phyloP scores from a whole-genome alignment of 2,888 invertebrate genomes.

The Orthosia incerta region DNA sequence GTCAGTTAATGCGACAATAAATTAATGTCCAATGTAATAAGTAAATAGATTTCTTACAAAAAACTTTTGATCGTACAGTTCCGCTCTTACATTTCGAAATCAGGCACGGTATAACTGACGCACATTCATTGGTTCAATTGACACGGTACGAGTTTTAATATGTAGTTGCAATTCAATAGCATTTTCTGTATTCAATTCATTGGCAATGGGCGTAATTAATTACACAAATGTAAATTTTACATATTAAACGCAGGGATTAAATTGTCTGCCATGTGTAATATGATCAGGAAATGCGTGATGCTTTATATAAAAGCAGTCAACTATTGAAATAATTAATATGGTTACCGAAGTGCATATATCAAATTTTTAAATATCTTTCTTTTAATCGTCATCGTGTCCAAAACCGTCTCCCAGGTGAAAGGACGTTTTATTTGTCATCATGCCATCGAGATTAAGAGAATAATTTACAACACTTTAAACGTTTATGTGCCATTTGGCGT shows the following conservation, averaged over 20 bases:
- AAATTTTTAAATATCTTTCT: conserved; percentile 21
- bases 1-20: conserved; percentile 87
- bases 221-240: conserved; percentile 28
- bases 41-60: conserved; percentile 80
- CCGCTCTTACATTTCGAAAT: conserved; percentile 72
- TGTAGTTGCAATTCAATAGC: conserved; percentile 52
- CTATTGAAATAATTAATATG: conserved; percentile 29
- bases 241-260: conserved; percentile 31
- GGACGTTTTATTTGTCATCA: conserved; percentile 83
- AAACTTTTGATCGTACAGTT: conserved; percentile 67
- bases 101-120: conserved; percentile 35
- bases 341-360: conserved; percentile 21
- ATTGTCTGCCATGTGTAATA: conserved; percentile 17
- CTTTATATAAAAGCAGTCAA: conserved; percentile 6
- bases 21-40: conserved; percentile 86
- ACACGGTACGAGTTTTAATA: conserved; percentile 41
- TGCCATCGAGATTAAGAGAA: conserved; percentile 78
- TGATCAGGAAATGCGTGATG: conserved; percentile 40
- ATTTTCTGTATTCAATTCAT: conserved; percentile 31
- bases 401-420: conserved; percentile 81
- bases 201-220: conserved; percentile 42
- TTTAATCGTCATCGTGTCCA: conserved; percentile 37
- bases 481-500: conserved; percentile 85
- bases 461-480: conserved; percentile 84
- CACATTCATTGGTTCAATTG: conserved; percentile 55